phyloP scores from a whole-genome alignment of 2,797 vertebrate species.

The Chromis chromis region DNA sequence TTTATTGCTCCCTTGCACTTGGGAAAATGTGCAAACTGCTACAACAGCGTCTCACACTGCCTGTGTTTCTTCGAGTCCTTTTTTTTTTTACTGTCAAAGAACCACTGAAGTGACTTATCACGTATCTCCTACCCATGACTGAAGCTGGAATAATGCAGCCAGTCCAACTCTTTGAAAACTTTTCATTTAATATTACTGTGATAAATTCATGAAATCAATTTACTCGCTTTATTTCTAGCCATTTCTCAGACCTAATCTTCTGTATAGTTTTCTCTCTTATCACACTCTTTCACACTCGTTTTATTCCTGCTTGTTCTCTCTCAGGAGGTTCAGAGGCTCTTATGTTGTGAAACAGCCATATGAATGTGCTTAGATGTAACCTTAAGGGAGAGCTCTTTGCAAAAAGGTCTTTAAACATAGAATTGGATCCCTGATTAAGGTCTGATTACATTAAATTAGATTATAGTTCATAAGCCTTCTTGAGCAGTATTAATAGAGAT shows the following conservation, averaged over 20 bases:
- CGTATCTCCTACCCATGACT: constrained; percentile 28
- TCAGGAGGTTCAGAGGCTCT: background rate
- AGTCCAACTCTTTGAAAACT: constrained; percentile 35
- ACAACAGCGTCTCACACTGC: background rate
- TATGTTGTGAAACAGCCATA: constrained; percentile 1
- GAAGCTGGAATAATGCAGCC: constrained; percentile 15
- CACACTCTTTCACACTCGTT: constrained; percentile 21
- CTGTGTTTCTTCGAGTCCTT: background rate
- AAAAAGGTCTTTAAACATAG: background rate
- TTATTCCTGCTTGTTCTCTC: constrained; percentile 1
- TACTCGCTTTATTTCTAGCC: constrained; percentile 33
- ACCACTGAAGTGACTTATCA: constrained; percentile 23
- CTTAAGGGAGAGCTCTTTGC: background rate
- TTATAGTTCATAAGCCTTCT: background rate
- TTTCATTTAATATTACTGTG: constrained; percentile 37
- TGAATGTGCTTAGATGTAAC: no score
- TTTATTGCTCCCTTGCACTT: constrained; percentile 4
- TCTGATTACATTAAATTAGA: background rate
- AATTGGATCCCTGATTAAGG: background rate
- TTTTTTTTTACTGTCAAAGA: constrained; percentile 13
- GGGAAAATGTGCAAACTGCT: constrained; percentile 13
- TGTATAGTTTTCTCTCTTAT: constrained; percentile 30
- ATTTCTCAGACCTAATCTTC: constrained; percentile 36
- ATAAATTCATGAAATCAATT: constrained; percentile 62
- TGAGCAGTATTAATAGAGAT: background rate